Base-by-base conservation (phyloP, 2,888 invertebrate genomes). In the Beris chalybata region DNA sequence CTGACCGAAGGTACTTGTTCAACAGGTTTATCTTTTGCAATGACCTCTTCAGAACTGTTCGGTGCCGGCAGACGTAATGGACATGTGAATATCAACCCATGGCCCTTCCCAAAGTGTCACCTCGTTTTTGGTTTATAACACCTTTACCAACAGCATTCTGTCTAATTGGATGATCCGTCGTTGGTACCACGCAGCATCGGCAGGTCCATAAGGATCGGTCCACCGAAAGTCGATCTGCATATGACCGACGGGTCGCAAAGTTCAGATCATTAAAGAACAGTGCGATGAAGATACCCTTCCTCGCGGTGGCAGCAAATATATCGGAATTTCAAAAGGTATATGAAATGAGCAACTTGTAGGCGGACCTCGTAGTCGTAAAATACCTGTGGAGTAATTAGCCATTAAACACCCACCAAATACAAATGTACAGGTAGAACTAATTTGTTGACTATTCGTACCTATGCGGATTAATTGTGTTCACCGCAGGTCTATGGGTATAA, bases 381-480 rank as follows among this genome's bases (percentile, higher is more conserved):
- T 66, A 66, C 56, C 63, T 63, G 61, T 48, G 15, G 63, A 66
- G 66, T 66, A 66, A 66, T 66, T 66, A 66, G 66, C 63, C 55
- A 31, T 66, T 61, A 61, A 66, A 66, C 66, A 66, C 66, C 66
- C 66, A 66, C 66, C 54, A 38, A 63, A 61, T 11, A 56, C 43
- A 7, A 9, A 9, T 38, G 38, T 38, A 38, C 9, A 38, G 38
- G 38, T 7, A 5, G 38, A 38, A 38, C 22, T 22, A 22, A 22
- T 22, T 22, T 38, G 38, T 9, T 9, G 38, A 9, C 38, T 38
- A 38, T 38, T 38, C 38, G 38, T 38, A 38, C 38, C 38, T 38
- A 9, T 38, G 38, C 38, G 9, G 38, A 38, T 38, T 38, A 38
- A 38, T 38, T 38, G 38, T 9, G 38, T 9, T 38, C 38, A 38